A percentile compares a stretch with the other conserved stretches of the same genome.
These are phyloP conservation scores for Parazoanthus atlanticus DNA, from an alignment of 92 coral and sea anemone genomes.

Conservation along the genomic window DNA sequence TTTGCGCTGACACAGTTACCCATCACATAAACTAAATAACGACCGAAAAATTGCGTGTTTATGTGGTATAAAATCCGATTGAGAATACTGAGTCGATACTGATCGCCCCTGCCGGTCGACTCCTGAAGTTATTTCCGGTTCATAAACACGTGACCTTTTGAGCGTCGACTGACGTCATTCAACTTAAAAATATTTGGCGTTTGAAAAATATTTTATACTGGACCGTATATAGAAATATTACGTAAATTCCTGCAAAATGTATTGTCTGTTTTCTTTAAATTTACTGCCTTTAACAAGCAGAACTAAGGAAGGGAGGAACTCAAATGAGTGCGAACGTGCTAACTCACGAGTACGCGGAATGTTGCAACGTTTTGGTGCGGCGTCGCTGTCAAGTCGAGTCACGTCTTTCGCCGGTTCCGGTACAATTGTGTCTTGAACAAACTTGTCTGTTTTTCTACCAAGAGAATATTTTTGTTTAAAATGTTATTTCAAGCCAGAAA, in stretches of 20 bases:
- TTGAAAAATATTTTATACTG: background rate
- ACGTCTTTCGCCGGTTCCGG: background rate
- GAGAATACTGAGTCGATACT: background rate
- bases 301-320: background rate
- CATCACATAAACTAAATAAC: slow-evolving; percentile 1
- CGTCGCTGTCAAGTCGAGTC: background rate
- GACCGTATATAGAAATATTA: background rate
- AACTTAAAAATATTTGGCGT: background rate
- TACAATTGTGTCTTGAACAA: background rate
- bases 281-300: background rate
- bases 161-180: slow-evolving; percentile 13
- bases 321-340: background rate
- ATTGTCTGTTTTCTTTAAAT: background rate
- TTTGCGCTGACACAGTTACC: slow-evolving; percentile 39
- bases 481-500: too few relatives aligned
- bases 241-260: background rate
- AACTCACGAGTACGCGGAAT: background rate
- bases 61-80: background rate
- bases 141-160: background rate
- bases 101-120: background rate
- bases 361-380: background rate
- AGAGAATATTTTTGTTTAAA: background rate
- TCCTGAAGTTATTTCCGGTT: slow-evolving; percentile 7
- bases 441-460: background rate
- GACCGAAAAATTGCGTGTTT: background rate